Evolutionary conservation across 2,113 vertebrate genomes (phyloP).

Genomic region (Bucco capensis): DNA sequence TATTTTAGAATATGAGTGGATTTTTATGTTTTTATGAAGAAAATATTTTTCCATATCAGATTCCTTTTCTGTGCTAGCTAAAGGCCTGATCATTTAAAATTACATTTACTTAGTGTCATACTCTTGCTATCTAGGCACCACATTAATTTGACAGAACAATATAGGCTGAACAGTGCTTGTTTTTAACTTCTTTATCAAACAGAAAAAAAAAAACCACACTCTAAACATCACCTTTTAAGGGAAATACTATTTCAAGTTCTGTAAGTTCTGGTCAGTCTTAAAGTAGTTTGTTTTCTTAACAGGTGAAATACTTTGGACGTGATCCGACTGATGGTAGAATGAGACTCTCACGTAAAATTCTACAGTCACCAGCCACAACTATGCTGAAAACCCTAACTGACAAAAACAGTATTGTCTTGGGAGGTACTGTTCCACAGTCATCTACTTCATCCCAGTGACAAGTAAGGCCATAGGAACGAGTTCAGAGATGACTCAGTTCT

Average conservation of each 20-base stretch:
- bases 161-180: background rate
- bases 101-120: background rate
- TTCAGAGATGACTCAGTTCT: background rate
- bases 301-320: conserved; percentile 98
- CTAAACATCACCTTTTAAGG: background rate
- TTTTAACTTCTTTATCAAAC: background rate
- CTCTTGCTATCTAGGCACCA: background rate
- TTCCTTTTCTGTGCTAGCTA: background rate
- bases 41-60: background rate
- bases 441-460: conserved; percentile 61
- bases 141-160: background rate
- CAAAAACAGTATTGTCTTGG: conserved; percentile 85
- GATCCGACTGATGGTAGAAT: conserved; percentile 96
- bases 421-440: conserved; percentile 57
- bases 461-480: background rate
- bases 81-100: background rate
- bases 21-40: background rate
- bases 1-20: background rate
- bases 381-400: conserved; percentile 84
- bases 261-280: background rate
- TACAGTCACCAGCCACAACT: conserved; percentile 82
- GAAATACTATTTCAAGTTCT: background rate
- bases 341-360: conserved; percentile 94
- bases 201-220: no score
- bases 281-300: background rate